Base-by-base conservation (phyloP, 2,888 invertebrate genomes). In the Brenthis daphne region DNA sequence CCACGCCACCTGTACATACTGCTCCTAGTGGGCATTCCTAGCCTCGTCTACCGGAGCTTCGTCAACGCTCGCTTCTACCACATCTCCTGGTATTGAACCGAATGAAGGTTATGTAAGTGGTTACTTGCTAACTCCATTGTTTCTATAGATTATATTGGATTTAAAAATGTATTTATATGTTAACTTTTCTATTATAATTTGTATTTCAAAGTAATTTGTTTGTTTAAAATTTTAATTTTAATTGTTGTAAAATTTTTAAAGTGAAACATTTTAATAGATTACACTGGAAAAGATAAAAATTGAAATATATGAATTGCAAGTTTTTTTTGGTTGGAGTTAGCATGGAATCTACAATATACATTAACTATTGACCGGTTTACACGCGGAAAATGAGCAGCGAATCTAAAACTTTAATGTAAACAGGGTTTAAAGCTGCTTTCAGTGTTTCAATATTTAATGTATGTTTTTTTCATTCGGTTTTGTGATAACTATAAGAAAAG, bases 381-480 rank as follows among this genome's bases (percentile, higher is more conserved):
- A 50, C 29, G 48, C 48, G 13, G n/a, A 24, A n/a, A 8, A 29
- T 50, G n/a, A 29, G 50, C 60, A 50, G 29, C 48, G 11, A 11
- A 43, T 24, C 48, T 16, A 12, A n/a, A 33, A 50, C 47, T 29
- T 48, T 29, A 29, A 60, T 60, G 60, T 60, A 50, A 60, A 60
- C 60, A 60, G 60, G 60, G 60, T 60, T 50, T 50, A 50, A 60
- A 12, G 60, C 60, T n/a, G 60, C 60, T 16, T n/a, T 50, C 63
- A 48, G 48, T 33, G 37, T 33, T n/a, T 12, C 29, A 56, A 24
- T 33, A 29, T 29, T 53, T 16, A 1, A 53, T 53, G n/a, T 16
- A 53, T 53, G n/a, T 51, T 6, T 51, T 8, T 16, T 14, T 53
- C 16, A 53, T 53, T 16, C 51, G 51, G 54, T 16, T 54, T 37